Conservation (phyloP, 2,888 invertebrate genomes). For the Andrena praecox region DNA sequence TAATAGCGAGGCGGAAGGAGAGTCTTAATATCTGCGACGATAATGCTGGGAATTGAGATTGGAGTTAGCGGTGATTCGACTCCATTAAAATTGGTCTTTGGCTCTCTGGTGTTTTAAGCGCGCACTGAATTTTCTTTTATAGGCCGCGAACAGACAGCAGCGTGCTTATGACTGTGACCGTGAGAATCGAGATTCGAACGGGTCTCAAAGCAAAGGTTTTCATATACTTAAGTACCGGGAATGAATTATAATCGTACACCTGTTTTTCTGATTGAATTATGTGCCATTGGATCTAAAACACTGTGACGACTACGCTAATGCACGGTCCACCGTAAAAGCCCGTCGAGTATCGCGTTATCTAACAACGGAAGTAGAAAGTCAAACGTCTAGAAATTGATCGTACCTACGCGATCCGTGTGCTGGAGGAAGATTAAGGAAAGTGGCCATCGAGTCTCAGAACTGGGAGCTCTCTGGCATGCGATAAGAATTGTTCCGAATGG, state of each 20-base stretch:
- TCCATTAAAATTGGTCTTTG: not conserved
- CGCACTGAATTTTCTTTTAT: not conserved
- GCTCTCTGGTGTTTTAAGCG: not conserved
- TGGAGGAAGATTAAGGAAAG: constrained; percentile 42
- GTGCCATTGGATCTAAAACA: too few relatives aligned
- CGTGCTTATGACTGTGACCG: not conserved
- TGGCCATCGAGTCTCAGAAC: constrained; percentile 23
- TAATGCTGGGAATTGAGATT: not conserved
- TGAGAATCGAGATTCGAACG: not conserved
- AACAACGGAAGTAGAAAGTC: constrained; percentile 29
- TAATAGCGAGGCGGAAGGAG: not conserved
- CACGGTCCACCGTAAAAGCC: constrained; percentile 21
- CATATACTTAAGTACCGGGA: not conserved
- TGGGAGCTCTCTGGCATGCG: constrained; percentile 49
- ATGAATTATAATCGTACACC: not conserved
- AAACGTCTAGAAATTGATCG: constrained; percentile 52
- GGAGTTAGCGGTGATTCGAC: not conserved
- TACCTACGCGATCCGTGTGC: constrained; percentile 3
- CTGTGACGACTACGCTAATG: not conserved
- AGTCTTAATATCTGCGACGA: not conserved
- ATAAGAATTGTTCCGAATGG: constrained; percentile 50
- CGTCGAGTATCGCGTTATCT: constrained; percentile 18
- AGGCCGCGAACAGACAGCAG: not conserved
- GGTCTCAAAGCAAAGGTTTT: not conserved
- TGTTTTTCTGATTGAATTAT: not conserved